Conservation (phyloP, 2,888 invertebrate species). For the Altica lythri region DNA sequence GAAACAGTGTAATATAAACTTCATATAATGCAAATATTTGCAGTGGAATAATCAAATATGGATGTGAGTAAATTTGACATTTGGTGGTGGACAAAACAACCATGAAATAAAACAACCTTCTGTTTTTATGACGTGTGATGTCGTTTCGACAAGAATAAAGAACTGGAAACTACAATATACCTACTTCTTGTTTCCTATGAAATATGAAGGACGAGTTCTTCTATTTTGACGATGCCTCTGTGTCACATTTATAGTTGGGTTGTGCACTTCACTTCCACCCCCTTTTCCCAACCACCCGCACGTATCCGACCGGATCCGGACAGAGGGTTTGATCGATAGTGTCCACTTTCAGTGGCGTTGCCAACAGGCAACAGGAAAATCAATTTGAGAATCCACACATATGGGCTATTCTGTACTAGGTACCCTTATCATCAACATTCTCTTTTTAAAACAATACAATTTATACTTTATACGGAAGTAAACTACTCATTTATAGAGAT, state of each 20-base stretch:
- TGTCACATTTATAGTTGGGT: slow-evolving; percentile 32
- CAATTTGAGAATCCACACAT: slow-evolving; percentile 42
- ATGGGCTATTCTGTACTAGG: slow-evolving; percentile 35
- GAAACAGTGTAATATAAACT: too few relatives aligned
- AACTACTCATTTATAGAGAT: too few relatives aligned
- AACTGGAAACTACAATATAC: not conserved
- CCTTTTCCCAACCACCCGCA: slow-evolving; percentile 40
- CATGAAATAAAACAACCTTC: too few relatives aligned
- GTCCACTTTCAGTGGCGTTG: slow-evolving; percentile 45
- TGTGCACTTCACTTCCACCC: slow-evolving; percentile 24
- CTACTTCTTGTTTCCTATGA: slow-evolving; percentile 17
- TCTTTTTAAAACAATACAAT: too few relatives aligned
- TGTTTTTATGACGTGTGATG: not conserved
- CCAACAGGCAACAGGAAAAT: slow-evolving; percentile 1
- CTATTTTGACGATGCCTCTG: slow-evolving; percentile 23
- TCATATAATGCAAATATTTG: too few relatives aligned
- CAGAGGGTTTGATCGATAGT: slow-evolving; percentile 57
- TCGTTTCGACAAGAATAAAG: too few relatives aligned
- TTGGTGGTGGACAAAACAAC: too few relatives aligned
- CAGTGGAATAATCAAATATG: too few relatives aligned
- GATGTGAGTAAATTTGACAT: too few relatives aligned
- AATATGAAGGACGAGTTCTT: slow-evolving; percentile 23
- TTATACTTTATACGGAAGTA: too few relatives aligned
- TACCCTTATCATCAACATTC: slow-evolving; percentile 41
- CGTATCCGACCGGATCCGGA: slow-evolving; percentile 47